Base-by-base conservation (phyloP, 2,797 vertebrate species). In the Hipposideros larvatus region DNA sequence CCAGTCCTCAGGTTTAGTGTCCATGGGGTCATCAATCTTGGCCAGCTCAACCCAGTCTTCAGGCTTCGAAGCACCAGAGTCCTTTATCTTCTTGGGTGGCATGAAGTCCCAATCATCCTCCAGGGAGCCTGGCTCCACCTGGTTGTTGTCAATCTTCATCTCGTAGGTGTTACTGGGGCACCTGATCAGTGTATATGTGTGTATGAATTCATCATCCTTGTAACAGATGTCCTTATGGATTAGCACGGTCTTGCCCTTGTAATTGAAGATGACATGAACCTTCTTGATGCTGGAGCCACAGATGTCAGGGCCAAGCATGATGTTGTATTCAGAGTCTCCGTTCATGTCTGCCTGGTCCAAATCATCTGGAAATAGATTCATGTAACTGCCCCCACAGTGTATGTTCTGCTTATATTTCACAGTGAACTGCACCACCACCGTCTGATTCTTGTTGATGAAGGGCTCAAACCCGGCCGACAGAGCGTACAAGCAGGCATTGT, bases 341-440 rank as follows among this genome's bases (percentile, higher is more conserved):
- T 99, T 99, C 99, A 99, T 99, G 4, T 98, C 98, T 1, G 98
- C 86, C 98, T 99, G 99, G 53, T 98, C 99, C 92, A 99, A 91
- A 90, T 98, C 98, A 4, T 98, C 87, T 0, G 99, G 99, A 98
- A 99, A 99, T 51, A 99, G 98, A 97, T 99, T 99, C 46, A 99
- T 98, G 0, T 99, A 99, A 5, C 99, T 99, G 0, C 99, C 99
- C 0, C 99, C 99, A 0, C 99, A 99, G 98, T 99, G 99, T 0
- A 99, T 99, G 98, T 99, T 99, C 98, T 99, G 99, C 98, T 99
- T 99, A 5, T 99, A 99, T 86, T 99, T 99, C 53, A 99, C 99
- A 0, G 99, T 99, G 96, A 99, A 99, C 99, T 99, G 99, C 78
- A 99, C 80, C 92, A 99, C 99, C 94, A 99, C 74, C 0, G 99